Base-by-base conservation (phyloP, 1,140 invertebrate genomes). In the Platyscapa corneri region DNA sequence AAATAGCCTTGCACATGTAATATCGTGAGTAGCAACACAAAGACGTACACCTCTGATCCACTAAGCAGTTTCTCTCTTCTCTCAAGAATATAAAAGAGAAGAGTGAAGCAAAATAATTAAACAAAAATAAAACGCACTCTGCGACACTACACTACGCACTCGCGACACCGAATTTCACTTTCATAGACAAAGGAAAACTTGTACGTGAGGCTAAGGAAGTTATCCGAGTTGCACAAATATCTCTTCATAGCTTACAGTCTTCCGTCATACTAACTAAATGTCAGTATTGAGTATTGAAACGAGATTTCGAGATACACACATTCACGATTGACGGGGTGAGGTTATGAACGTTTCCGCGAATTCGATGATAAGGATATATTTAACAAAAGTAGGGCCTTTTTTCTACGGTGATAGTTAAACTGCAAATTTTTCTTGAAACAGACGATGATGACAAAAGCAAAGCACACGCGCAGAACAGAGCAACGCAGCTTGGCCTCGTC, bases 1-100 rank as follows among this genome's bases (percentile, higher is more conserved):
- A 42, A 74, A 74, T 74, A 42, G 70, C 70, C 20, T 74, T 42
- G 23, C 42, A 32, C 70, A 70, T 70, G 67, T 37, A 70, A 67
- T 37, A 37, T 70, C 67, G 14, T 34, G 18, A 70, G 12, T 37
- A 34, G 67, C 37, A 37, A 39, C 70, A 74, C 70, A 74, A 74
- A 74, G 37, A 32, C 42, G 6, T n/a, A 10, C 20, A 39, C 6
- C 37, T 42, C 37, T 34, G 67, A 72, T 72, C 67, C 34, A 39
- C 67, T 23, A 27, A 72, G 37, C 70, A 42, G 8, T 74, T 27
- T 37, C 37, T 14, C 37, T 39, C 70, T 3, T 10, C 37, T n/a
- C 20, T n/a, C 70, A 42, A 39, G 18, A 74, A 6, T 23, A 12
- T 14, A 27, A 42, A 39, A 20, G 37, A 39, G 37, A 42, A 27